These are phyloP conservation scores for Ptychoptera albimana DNA, from an alignment of 2,888 invertebrate species.

Conservation along the genomic window DNA sequence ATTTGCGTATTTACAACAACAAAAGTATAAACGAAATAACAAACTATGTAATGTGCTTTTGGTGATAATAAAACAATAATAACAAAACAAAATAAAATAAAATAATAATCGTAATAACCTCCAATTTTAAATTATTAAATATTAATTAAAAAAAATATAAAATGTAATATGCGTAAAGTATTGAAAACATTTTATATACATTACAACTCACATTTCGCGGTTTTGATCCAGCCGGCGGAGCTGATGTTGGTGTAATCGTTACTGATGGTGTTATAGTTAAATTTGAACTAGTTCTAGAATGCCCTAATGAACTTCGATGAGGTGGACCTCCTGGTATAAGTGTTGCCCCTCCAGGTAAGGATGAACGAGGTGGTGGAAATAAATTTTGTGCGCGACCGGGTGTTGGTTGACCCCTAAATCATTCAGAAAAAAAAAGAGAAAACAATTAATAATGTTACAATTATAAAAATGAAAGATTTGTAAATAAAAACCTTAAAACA, in stretches of 20 bases:
- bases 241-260: constrained; percentile 60
- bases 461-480: background rate
- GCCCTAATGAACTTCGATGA: constrained; percentile 18
- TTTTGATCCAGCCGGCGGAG: constrained; percentile 38
- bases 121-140: no score
- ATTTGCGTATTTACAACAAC: no score
- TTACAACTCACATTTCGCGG: constrained; percentile 34
- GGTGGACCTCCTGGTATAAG: constrained; percentile 36
- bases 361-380: constrained; percentile 29
- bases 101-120: no score
- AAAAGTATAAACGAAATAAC: background rate
- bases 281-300: constrained; percentile 31
- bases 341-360: constrained; percentile 44
- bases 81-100: background rate
- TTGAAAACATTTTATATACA: constrained; percentile 21
- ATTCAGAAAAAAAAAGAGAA: constrained; percentile 10
- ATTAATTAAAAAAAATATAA: background rate
- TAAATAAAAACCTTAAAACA: constrained; percentile 2
- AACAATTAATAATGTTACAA: constrained; percentile 1
- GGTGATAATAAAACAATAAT: background rate
- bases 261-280: constrained; percentile 50
- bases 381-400: constrained; percentile 17
- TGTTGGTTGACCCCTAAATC: constrained; percentile 16
- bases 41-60: background rate
- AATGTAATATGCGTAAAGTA: background rate